Base-by-base conservation (phyloP, 2,797 vertebrate species). In the Heterohyrax brucei region DNA sequence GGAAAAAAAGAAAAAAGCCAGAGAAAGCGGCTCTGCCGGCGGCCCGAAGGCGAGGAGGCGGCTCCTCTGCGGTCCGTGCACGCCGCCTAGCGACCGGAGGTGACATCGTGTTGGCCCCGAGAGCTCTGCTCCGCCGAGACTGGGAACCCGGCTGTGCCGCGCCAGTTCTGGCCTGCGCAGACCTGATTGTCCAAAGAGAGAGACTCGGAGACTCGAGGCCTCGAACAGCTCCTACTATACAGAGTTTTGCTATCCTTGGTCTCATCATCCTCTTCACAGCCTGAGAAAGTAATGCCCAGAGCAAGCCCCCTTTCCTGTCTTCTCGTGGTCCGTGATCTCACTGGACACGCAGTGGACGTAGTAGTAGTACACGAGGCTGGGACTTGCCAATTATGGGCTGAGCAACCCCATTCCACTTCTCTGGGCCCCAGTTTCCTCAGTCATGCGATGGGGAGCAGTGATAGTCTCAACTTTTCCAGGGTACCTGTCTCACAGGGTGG, bases 1-100 rank as follows among this genome's bases (percentile, higher is more conserved):
- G 81, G 84, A 89, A 96, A 75, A 95, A 79, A 89, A 92, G 39
- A 88, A 96, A 80, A 24, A 89, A 84, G 90, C 91, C 86, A 87
- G 94, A 91, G 93, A 93, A 97, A 95, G 78, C 94, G 68, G 97
- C 96, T 96, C 96, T 62, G 39, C 13, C 10, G 33, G 89, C 46
- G 0, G 68, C 75, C 89, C 19, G 21, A 33, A 24, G 53, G 76
- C n/a, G 30, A 64, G 78, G 28, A 48, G 22, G 33, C 28, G 3
- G 26, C 46, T 75, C n/a, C 93, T 96, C n/a, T 16, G 56, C 73
- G 77, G 94, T 80, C 80, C 84, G n/a, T 30, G 93, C 77, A 30
- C 87, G 89, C 93, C 95, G 28, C 95, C 96, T 97, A 87, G 93
- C 75, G 96, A 77, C 21, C 2, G 7, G 39, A 91, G 61, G 56